These are phyloP conservation scores for Cirrhinus mrigala DNA, from an alignment of 2,797 vertebrate species.

Conservation along the genomic window DNA sequence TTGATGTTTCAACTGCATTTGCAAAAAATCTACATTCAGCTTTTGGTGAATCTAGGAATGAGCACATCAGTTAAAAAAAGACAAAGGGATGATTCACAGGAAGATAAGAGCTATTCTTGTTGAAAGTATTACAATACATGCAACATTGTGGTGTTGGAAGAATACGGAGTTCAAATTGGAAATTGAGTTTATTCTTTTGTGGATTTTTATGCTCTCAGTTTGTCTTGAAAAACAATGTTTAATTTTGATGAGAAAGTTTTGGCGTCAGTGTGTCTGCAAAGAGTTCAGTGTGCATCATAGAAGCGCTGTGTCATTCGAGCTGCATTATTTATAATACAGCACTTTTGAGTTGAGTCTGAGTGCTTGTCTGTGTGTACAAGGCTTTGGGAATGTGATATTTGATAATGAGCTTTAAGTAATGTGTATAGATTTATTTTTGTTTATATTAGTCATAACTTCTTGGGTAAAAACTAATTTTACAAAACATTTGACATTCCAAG, in stretches of 20 bases:
- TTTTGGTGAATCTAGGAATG: neutral
- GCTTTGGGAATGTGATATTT: constrained; percentile 2
- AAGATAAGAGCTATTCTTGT: neutral
- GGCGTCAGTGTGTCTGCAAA: neutral
- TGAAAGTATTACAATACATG: neutral
- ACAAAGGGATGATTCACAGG: neutral
- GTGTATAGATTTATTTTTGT: constrained; percentile 2
- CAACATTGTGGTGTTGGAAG: neutral
- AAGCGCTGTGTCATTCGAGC: neutral
- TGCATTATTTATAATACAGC: constrained; percentile 20
- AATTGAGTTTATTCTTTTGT: constrained; percentile 20
- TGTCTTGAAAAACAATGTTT: constrained; percentile 23
- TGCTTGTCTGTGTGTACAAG: constrained; percentile 15
- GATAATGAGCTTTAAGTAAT: neutral
- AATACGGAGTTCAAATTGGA: constrained; percentile 28
- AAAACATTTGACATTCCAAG: neutral
- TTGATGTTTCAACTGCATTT: neutral
- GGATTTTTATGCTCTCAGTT: neutral
- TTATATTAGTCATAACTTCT: neutral
- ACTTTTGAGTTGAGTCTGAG: neutral
- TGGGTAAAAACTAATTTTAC: neutral
- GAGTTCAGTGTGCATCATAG: constrained; percentile 6
- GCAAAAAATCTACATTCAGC: neutral
- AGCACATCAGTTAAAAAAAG: neutral
- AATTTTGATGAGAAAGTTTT: neutral